Evolutionary conservation across 1,140 invertebrate species (phyloP).

Genomic region (Pogonomyrmex barbatus): DNA sequence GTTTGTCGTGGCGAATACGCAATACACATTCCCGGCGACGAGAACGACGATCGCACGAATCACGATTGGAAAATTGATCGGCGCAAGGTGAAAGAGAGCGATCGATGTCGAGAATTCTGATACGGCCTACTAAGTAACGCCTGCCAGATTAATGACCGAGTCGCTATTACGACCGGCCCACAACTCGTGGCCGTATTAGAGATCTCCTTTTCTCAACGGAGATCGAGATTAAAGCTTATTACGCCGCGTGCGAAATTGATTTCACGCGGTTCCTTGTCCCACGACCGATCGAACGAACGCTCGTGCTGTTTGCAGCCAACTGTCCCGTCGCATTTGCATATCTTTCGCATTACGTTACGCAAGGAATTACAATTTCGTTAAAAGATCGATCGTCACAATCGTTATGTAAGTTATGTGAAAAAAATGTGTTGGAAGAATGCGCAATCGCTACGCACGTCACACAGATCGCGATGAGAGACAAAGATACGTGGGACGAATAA

Average conservation of each 20-base stretch:
- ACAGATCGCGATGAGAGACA: background rate
- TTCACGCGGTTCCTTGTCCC: conserved; percentile 69
- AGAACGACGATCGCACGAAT: conserved; percentile 24
- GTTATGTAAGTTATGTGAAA: conserved; percentile 7
- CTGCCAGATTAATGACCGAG: conserved; percentile 79
- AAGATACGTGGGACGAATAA: conserved; percentile 45
- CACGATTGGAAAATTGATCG: conserved; percentile 54
- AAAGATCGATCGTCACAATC: conserved; percentile 67
- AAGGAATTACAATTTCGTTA: conserved; percentile 49
- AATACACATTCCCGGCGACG: background rate
- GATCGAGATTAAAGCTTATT: conserved; percentile 80
- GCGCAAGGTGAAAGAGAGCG: conserved; percentile 58
- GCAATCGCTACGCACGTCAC: background rate
- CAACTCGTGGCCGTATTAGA: conserved; percentile 76
- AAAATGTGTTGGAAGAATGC: background rate
- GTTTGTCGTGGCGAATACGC: background rate
- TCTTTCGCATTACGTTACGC: conserved; percentile 8
- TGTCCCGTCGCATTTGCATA: conserved; percentile 30
- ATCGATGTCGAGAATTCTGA: conserved; percentile 77
- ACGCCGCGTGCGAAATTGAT: conserved; percentile 76
- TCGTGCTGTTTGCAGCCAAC: conserved; percentile 55
- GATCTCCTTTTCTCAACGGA: conserved; percentile 68
- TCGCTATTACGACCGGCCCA: conserved; percentile 73
- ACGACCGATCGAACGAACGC: conserved; percentile 66
- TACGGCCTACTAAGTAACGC: conserved; percentile 71